These are phyloP conservation scores for Zaprionus davidi DNA, from an alignment of 1,140 invertebrate species.

Conservation along the genomic window DNA sequence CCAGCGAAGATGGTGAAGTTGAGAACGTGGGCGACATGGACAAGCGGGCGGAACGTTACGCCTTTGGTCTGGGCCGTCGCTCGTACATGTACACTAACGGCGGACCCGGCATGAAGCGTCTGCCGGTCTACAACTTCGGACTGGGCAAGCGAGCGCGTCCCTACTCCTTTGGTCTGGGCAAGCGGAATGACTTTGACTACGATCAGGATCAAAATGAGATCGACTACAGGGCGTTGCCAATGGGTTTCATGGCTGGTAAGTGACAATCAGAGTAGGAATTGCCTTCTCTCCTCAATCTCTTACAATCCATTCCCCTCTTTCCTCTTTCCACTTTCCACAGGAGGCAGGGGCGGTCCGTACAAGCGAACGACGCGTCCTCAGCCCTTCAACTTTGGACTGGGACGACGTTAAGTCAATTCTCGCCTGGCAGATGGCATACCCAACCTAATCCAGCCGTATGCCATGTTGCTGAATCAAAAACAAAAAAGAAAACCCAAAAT, in stretches of 20 bases:
- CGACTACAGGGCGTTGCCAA: constrained; percentile 57
- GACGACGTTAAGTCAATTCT: constrained; percentile 63
- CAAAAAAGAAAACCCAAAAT: constrained; percentile 15
- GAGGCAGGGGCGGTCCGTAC: constrained; percentile 44
- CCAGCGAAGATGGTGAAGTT: constrained; percentile 31
- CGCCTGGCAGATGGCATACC: constrained; percentile 36
- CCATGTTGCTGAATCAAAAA: constrained; percentile 31
- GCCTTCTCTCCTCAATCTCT: background rate
- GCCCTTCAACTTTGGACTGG: constrained; percentile 77
- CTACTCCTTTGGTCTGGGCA: constrained; percentile 83
- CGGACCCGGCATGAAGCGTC: constrained; percentile 73
- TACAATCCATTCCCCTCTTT: background rate
- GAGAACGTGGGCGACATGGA: constrained; percentile 64
- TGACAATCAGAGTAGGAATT: background rate
- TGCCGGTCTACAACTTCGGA: constrained; percentile 83
- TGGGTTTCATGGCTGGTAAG: constrained; percentile 45
- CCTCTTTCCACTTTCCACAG: constrained; percentile 41
- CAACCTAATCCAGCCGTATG: constrained; percentile 53
- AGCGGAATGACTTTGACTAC: constrained; percentile 74
- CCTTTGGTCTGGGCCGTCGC: constrained; percentile 76
- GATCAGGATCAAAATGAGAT: constrained; percentile 61
- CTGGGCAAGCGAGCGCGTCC: constrained; percentile 80
- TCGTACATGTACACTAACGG: constrained; percentile 81
- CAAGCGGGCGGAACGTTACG: constrained; percentile 75
- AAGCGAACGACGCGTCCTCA: constrained; percentile 69